Evolutionary conservation across 2,113 vertebrate genomes (phyloP), one percentile per base, ranked within the genome.

Genomic region (Monarcha castaneiventris): DNA sequence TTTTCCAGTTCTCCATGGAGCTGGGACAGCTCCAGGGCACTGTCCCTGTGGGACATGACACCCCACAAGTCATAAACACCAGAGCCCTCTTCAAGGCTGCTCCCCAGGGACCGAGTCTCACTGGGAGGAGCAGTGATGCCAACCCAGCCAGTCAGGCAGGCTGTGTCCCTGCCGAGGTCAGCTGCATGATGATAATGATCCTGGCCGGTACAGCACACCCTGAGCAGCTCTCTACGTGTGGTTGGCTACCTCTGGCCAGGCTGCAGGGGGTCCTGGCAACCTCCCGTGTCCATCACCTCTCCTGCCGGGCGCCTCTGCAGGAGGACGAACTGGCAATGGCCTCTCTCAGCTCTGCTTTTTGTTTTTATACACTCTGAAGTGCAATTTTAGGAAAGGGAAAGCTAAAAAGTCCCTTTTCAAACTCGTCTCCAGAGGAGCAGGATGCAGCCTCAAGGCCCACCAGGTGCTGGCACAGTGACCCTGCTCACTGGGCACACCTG

Each of bases 221-320:
- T 4, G 1, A 49, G 41, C 46, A 67, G 26, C 17, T 73, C 54
- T 69, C 41, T 49, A 44, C 0, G 0, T 11, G 7, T 0, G 13
- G 10, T 11, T 78, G 52, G n/a, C 27, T 58, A 9, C 32, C 44
- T 71, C 54, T 3, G 3, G 19, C 25, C 39, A 69, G 64, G 32
- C 51, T 71, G 32, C 55, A 55, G 37, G 14, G 49, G 13, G 4
- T 71, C 19, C 4, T 3, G 26, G 21, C 30, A 75, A 26, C 21
- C 9, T 87, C 21, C 32, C 0, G 0, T 5, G 21, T 30, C 41
- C 43, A 51, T n/a, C 87, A 66, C 7, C 16, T 39, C 66, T 12
- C n/a, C 66, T 12, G 17, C 30, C 0, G 0, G 18, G 33, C 33
- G 16, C 43, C 44, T 92, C 37, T 1, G 1, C 52, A 56, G 14